Evolutionary conservation across 2,888 invertebrate species (phyloP), one percentile per base, ranked within the genome.

Genomic region (Agrochola lychnidis): DNA sequence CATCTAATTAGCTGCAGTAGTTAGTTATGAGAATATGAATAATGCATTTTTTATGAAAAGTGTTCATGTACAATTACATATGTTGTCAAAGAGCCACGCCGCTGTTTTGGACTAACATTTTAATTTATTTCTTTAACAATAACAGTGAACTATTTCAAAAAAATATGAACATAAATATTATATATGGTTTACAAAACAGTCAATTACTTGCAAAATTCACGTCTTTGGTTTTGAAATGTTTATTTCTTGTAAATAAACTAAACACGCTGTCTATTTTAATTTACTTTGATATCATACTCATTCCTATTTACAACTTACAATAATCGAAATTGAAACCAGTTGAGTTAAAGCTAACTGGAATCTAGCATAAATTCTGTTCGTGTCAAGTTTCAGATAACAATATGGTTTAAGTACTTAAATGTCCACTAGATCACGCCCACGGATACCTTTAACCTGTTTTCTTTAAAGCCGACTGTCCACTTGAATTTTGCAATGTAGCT

Each of bases 381-480:
- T 82, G 73, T 62, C 78, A 64, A 70, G 45, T 69, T 42, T 57
- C 70, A 85, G 83, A 85, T 83, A 82, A 82, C 56, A 82, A 85
- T n/a, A n/a, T 66, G 61, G 70, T 73, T 85, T 71, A 68, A 64
- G 51, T 71, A 57, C 57, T 61, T 64, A 48, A 82, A 63, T 71
- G 69, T 72, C 56, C 48, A 71, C 57, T 78, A 69, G 53, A 78
- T 73, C 73, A 64, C 85, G 30, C 82, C 83, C 78, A 85, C 82
- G 53, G 9, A 25, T 22, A 19, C 14, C 61, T 74, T 36, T 36
- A 73, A 73, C 73, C 16, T 30, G 78, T 78, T 82, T 61, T 7
- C 30, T 56, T 1, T 57, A 51, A 7, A 19, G 22, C 16, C 6
- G 0, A 51, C 7, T 25, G 9, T 36, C 30, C 40, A 42, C 5